Evolutionary conservation across 2,113 vertebrate species (phyloP).

Genomic region (Python bivittatus): DNA sequence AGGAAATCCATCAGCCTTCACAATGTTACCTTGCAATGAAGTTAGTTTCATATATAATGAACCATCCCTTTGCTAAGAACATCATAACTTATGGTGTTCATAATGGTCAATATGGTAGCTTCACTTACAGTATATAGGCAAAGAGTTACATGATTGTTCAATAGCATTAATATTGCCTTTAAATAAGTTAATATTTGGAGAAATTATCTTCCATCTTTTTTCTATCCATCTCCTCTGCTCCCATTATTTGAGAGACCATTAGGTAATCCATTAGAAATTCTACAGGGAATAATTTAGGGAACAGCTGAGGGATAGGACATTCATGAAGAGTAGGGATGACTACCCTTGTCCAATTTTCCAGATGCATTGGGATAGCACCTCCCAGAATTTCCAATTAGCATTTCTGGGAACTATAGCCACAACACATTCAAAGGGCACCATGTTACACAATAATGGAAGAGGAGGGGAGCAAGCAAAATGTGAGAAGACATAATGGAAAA

Average conservation of each 20-base stretch:
- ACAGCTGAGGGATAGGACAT: not conserved
- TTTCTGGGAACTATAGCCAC: not conserved
- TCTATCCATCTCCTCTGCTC: not conserved
- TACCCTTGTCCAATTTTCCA: not conserved
- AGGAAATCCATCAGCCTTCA: not conserved
- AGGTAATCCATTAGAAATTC: not conserved
- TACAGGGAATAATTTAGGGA: not conserved
- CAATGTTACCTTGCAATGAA: not conserved
- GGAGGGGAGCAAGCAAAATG: not conserved
- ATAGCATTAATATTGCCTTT: not conserved
- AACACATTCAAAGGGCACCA: not conserved
- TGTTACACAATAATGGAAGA: not conserved
- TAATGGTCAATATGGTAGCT: not conserved
- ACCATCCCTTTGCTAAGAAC: not conserved
- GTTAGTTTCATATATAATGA: not conserved
- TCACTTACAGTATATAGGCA: not conserved
- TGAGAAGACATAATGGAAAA: not conserved
- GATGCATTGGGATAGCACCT: not conserved
- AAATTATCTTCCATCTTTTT: not conserved
- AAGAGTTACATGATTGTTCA: not conserved
- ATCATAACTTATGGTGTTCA: too few species aligned
- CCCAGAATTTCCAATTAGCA: not conserved
- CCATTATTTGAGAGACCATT: not conserved
- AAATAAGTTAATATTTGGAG: not conserved
- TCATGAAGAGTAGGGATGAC: not conserved